Conservation (phyloP, 2,888 invertebrate genomes). For the Isoperla grammatica region DNA sequence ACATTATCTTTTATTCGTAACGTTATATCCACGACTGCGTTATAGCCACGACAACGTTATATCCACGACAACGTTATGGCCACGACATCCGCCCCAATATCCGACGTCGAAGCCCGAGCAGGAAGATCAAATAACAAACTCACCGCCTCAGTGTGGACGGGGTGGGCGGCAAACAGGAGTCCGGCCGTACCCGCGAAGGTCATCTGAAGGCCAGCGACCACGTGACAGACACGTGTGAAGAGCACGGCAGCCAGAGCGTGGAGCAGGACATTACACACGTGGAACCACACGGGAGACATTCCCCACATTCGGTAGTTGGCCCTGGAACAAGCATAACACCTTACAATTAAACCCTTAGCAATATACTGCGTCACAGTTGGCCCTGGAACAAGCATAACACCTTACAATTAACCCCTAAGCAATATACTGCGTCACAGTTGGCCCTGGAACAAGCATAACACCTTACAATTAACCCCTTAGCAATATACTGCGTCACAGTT, state of each 20-base stretch:
- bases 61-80: neutral
- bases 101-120: too few species aligned
- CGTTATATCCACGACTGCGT: neutral
- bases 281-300: conserved; percentile 70
- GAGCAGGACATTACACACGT: conserved; percentile 68
- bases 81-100: neutral
- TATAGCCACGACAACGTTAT: neutral
- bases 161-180: conserved; percentile 76
- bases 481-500: too few species aligned
- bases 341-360: too few species aligned
- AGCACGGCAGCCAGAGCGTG: conserved; percentile 69
- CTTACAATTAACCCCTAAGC: too few species aligned
- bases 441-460: neutral
- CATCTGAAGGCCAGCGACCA: conserved; percentile 61
- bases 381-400: neutral
- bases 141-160: conserved; percentile 86
- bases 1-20: too few species aligned
- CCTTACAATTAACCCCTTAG: too few species aligned
- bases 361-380: neutral
- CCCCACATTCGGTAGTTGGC: conserved; percentile 69
- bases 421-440: neutral
- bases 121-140: conserved; percentile 51
- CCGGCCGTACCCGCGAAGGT: conserved; percentile 68
- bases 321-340: conserved; percentile 50
- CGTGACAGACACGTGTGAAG: conserved; percentile 61